Percentiles rank a stretch among this genome's conserved stretches.
Evolutionary conservation across 2,888 invertebrate genomes (phyloP).

Genomic region (Coelogynopora nodosa): DNA sequence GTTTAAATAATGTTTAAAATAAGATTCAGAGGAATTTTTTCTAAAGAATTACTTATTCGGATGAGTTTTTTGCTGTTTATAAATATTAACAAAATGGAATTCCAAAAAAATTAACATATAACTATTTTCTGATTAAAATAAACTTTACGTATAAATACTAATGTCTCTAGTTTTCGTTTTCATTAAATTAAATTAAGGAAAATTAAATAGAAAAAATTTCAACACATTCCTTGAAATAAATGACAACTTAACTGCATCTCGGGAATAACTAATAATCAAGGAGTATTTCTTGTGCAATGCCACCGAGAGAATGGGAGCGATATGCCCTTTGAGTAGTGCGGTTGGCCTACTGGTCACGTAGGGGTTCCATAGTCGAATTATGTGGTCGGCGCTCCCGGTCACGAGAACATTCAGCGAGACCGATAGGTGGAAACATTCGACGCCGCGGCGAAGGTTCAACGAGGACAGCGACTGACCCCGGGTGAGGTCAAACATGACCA

Average conservation of each 20-base stretch:
- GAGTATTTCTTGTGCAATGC: slow-evolving; percentile 56
- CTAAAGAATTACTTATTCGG: no score
- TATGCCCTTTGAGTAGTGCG: slow-evolving; percentile 58
- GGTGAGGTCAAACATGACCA: slow-evolving; percentile 52
- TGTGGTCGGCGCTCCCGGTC: slow-evolving; percentile 59
- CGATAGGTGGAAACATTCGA: slow-evolving; percentile 60
- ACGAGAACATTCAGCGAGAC: slow-evolving; percentile 57
- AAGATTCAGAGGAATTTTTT: no score
- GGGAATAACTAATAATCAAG: slow-evolving; percentile 59
- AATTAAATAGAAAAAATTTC: no score
- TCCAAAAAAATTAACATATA: no score
- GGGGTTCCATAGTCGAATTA: slow-evolving; percentile 60
- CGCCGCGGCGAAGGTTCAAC: slow-evolving; percentile 48
- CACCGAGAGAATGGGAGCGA: slow-evolving; percentile 57
- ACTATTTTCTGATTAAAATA: no score
- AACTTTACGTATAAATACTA: background rate
- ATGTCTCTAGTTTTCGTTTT: background rate
- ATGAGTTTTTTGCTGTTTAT: no score
- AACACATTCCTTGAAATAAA: no score
- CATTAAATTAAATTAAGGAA: background rate
- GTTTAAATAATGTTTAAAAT: no score
- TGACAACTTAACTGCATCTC: slow-evolving; percentile 54
- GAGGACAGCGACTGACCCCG: background rate
- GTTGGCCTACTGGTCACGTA: slow-evolving; percentile 59
- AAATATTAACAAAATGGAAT: no score